These are phyloP conservation scores for Urocitellus parryii DNA, from an alignment of 2,113 vertebrate genomes.

Conservation along the genomic window DNA sequence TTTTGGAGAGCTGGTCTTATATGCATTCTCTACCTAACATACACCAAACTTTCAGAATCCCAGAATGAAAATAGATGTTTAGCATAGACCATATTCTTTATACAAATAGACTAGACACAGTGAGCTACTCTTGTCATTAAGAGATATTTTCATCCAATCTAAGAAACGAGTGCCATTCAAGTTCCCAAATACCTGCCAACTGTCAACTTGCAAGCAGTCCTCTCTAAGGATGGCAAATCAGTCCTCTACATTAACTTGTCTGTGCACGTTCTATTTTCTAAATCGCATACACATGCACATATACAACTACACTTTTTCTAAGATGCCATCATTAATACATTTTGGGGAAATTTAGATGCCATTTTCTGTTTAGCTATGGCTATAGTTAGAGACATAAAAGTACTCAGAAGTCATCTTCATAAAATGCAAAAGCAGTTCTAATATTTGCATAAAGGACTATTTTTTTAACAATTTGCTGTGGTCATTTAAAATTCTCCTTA, in stretches of 20 bases:
- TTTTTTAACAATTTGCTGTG: background rate
- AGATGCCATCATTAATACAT: background rate
- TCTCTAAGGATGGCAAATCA: background rate
- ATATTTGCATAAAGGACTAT: background rate
- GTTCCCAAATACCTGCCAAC: background rate
- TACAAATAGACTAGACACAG: background rate
- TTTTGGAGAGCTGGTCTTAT: background rate
- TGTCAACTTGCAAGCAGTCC: background rate
- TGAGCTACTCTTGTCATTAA: background rate
- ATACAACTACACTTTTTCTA: background rate
- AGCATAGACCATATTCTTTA: background rate
- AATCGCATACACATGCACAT: background rate
- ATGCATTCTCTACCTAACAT: background rate
- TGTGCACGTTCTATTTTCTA: background rate
- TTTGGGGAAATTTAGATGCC: background rate
- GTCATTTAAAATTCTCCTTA: conserved; percentile 55
- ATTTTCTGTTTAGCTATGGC: conserved; percentile 48
- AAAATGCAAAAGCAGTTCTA: conserved; percentile 33
- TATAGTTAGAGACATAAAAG: background rate
- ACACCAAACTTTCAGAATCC: background rate
- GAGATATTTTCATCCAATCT: background rate
- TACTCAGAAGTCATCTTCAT: conserved; percentile 35
- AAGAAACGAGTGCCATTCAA: background rate
- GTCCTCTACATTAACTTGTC: background rate
- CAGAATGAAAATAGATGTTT: background rate